Percentiles rank a stretch among this genome's conserved stretches.
Evolutionary conservation across 2,888 invertebrate species (phyloP).

Genomic region (Anthrax anthrax): DNA sequence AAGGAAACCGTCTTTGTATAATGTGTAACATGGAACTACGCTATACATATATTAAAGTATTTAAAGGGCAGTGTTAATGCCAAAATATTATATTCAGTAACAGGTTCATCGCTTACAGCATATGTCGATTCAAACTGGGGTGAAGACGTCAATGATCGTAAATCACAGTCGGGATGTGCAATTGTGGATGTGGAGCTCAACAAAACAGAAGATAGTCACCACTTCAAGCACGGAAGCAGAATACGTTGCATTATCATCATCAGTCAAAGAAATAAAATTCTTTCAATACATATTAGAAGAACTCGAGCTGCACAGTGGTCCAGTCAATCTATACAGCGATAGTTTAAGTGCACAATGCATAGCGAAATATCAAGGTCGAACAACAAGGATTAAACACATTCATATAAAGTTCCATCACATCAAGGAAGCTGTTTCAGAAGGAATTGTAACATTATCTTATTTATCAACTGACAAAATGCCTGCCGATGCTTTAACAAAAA

Average conservation of each 20-base stretch:
- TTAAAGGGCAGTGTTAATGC: constrained; percentile 2
- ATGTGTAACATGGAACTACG: too few relatives aligned
- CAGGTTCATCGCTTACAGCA: background rate
- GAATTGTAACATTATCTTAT: background rate
- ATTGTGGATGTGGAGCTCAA: background rate
- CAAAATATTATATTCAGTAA: constrained; percentile 2
- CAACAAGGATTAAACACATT: background rate
- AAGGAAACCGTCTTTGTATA: too few relatives aligned
- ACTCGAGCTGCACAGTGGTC: background rate
- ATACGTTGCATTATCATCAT: constrained; percentile 8
- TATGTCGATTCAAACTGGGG: background rate
- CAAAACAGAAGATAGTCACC: constrained; percentile 8
- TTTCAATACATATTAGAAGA: background rate
- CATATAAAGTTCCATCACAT: background rate
- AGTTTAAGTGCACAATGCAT: background rate
- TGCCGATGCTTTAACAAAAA: constrained; percentile 3
- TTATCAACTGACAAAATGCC: constrained; percentile 1
- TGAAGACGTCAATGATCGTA: too few relatives aligned
- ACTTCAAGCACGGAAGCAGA: constrained; percentile 13
- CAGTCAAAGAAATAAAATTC: background rate
- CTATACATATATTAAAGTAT: constrained; percentile 1
- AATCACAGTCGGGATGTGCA: background rate
- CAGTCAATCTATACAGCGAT: background rate
- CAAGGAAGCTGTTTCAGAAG: background rate
- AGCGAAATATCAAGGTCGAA: background rate